phyloP scores from a whole-genome alignment of 2,113 vertebrate genomes.

The Pleuronectes platessa region DNA sequence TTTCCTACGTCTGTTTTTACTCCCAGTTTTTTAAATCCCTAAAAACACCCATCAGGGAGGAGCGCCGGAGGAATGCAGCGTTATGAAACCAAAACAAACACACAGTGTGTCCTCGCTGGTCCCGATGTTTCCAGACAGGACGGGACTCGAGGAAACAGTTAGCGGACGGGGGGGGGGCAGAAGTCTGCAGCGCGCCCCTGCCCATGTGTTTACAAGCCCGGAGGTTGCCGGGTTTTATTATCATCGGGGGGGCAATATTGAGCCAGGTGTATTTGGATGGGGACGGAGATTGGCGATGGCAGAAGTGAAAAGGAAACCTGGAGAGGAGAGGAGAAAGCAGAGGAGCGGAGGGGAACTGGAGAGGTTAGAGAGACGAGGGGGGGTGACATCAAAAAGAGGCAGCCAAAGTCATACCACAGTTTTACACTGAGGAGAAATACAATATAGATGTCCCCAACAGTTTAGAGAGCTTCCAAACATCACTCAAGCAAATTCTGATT shows the following conservation, averaged over 20 bases:
- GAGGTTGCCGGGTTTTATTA: constrained; percentile 61
- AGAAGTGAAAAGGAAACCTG: constrained; percentile 69
- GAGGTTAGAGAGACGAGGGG: not conserved
- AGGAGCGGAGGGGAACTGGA: constrained; percentile 23
- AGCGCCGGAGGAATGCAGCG: constrained; percentile 32
- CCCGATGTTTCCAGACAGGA: constrained; percentile 64
- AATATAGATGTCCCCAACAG: not conserved
- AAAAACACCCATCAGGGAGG: constrained; percentile 29
- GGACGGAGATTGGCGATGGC: constrained; percentile 61
- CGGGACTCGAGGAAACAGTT: constrained; percentile 56
- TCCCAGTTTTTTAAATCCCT: not conserved
- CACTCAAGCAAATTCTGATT: not conserved
- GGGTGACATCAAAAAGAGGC: too few species aligned
- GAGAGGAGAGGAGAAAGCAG: constrained; percentile 22
- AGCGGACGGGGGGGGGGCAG: not conserved
- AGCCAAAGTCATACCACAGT: not conserved
- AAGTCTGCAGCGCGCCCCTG: constrained; percentile 22
- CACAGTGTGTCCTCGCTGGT: constrained; percentile 21
- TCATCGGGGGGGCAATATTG: constrained; percentile 68
- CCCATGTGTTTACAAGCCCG: constrained; percentile 60
- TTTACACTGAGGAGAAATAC: not conserved
- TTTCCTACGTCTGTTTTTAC: too few species aligned
- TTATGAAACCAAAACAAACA: constrained; percentile 66
- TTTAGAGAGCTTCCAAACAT: not conserved
- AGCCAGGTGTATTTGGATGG: constrained; percentile 67